phyloP scores from a whole-genome alignment of 2,888 invertebrate species.

The Gisinianus flammeolus region DNA sequence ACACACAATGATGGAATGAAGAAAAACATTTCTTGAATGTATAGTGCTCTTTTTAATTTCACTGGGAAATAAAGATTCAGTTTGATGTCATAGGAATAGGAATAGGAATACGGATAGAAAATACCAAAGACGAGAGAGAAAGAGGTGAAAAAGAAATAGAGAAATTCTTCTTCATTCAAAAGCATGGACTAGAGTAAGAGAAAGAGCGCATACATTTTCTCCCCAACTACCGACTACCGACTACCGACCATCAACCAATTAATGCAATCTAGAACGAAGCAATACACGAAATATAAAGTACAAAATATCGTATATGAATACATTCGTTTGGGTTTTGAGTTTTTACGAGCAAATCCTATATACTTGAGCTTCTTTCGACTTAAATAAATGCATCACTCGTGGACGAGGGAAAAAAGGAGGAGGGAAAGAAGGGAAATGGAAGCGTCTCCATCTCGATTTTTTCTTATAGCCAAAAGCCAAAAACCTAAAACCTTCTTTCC shows the following conservation, averaged over 20 bases:
- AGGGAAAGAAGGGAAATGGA: no score
- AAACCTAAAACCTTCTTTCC: no score
- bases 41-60: background rate
- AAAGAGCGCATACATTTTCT: no score
- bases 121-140: no score
- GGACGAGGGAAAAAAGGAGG: background rate
- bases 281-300: no score
- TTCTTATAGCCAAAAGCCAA: no score
- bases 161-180: no score
- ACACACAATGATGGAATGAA: background rate
- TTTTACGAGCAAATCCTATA: background rate
- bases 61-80: constrained; percentile 1
- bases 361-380: background rate
- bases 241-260: background rate
- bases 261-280: background rate
- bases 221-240: no score
- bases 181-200: no score
- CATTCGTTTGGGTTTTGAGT: no score
- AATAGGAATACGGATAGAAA: background rate
- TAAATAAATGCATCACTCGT: constrained; percentile 9
- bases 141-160: background rate
- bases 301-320: no score
- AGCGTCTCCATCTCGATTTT: background rate
- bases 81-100: background rate
- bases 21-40: background rate